Evolutionary conservation across 2,797 vertebrate species (phyloP), one percentile per base, ranked within the genome.

Genomic region (Myotis vivesi): DNA sequence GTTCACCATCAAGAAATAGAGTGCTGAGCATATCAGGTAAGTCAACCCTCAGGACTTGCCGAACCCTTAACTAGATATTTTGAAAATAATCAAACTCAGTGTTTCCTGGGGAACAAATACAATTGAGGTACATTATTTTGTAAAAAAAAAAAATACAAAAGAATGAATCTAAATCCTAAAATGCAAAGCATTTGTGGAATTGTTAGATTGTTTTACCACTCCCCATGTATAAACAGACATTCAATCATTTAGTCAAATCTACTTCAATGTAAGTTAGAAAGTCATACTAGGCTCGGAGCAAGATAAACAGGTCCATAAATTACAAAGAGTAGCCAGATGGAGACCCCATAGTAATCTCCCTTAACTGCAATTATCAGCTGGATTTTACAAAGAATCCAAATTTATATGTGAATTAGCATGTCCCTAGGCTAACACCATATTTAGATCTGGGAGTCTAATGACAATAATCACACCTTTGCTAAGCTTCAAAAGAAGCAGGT

Each of bases 121-220:
- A 57, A 36, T 69, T 83, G 89, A 36, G 20, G 62, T 87, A 91
- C 71, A 69, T 73, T 84, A 5, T 4, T 92, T 87, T 94, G 23
- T 88, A 76, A 83, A 95, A 89, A 83, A 95, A 89, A 95, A 89
- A 22, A 53, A 41, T 79, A 28, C 7, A 75, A 92, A 94, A 57
- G 6, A 69, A 38, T 64, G 89, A 77, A 75, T 75, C 75, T n/a
- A 85, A 91, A 88, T 80, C 28, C 1, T 46, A 90, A 92, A 96
- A 79, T 66, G 9, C 41, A 92, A 83, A 90, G 46, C 28, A 72
- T 75, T 95, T 75, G 57, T 82, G 62, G 13, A 85, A 62, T 66
- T 30, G 46, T 69, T 87, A 93, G 8, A 9, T 66, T 19, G 36
- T 89, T 64, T 51, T 90, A 81, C 3, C n/a, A 16, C 38, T 59